These are phyloP conservation scores for Archaeoteleia sp. DNA, from an alignment of 2,888 invertebrate species.

Conservation along the genomic window DNA sequence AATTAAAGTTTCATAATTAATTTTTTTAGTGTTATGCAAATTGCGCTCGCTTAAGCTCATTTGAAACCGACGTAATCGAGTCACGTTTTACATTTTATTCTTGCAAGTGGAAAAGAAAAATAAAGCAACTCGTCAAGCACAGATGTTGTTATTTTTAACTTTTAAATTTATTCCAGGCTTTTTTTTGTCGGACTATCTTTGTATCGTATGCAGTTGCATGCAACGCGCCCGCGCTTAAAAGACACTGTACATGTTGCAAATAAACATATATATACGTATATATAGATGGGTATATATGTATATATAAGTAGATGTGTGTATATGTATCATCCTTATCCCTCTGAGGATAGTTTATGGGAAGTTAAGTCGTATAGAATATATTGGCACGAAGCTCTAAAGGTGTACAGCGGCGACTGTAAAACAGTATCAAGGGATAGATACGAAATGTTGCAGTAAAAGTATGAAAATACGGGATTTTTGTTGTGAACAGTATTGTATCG, in stretches of 20 bases:
- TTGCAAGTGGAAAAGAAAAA: background rate
- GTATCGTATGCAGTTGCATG: background rate
- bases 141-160: background rate
- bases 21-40: constrained; percentile 13
- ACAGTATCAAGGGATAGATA: constrained; percentile 8
- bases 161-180: background rate
- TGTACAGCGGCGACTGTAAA: constrained; percentile 20
- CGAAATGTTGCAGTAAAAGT: constrained; percentile 3
- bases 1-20: constrained; percentile 31
- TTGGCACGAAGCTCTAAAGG: constrained; percentile 13
- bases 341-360: constrained; percentile 38
- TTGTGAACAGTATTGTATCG: background rate
- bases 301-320: background rate
- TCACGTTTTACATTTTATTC: constrained; percentile 1
- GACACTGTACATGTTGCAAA: constrained; percentile 1
- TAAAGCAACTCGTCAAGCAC: background rate
- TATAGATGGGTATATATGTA: no score
- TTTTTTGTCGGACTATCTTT: background rate
- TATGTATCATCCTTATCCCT: constrained; percentile 25
- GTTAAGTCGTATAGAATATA: constrained; percentile 31
- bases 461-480: constrained; percentile 10
- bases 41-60: constrained; percentile 2
- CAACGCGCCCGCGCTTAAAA: background rate
- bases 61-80: background rate
- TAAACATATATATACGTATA: background rate